Evolutionary conservation across 2,113 vertebrate genomes (phyloP).

Genomic region (Chitala chitala): DNA sequence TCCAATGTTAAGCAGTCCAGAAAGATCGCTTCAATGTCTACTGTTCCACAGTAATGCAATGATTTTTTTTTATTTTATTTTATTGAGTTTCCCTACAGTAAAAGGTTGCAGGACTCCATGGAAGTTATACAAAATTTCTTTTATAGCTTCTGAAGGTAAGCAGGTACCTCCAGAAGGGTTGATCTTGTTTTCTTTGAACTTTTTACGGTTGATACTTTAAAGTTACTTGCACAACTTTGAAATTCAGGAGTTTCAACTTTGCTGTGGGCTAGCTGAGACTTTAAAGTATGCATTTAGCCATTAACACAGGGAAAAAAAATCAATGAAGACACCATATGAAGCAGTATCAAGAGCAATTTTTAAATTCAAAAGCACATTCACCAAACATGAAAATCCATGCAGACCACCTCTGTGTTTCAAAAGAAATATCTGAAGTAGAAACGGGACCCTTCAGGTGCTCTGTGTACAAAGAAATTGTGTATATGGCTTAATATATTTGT

Average conservation of each 20-base stretch:
- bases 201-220: slow-evolving; percentile 71
- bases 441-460: neutral
- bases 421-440: slow-evolving; percentile 4
- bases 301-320: slow-evolving; percentile 71
- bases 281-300: slow-evolving; percentile 81
- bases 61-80: slow-evolving; percentile 12
- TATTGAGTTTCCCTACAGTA: neutral
- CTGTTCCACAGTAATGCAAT: neutral
- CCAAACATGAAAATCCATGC: slow-evolving; percentile 26
- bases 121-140: slow-evolving; percentile 24
- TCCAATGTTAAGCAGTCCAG: neutral
- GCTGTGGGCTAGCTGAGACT: slow-evolving; percentile 79
- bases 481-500: neutral
- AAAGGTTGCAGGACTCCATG: neutral
- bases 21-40: slow-evolving; percentile 50
- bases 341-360: slow-evolving; percentile 25
- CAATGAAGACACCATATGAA: slow-evolving; percentile 65
- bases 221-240: slow-evolving; percentile 72
- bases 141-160: slow-evolving; percentile 56
- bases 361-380: slow-evolving; percentile 21
- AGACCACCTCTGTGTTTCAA: slow-evolving; percentile 21
- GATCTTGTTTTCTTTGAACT: slow-evolving; percentile 73
- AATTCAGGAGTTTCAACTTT: slow-evolving; percentile 76
- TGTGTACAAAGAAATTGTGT: neutral
- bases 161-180: slow-evolving; percentile 78